Base-by-base conservation (phyloP, 2,888 invertebrate species). In the Acleris laterana region DNA sequence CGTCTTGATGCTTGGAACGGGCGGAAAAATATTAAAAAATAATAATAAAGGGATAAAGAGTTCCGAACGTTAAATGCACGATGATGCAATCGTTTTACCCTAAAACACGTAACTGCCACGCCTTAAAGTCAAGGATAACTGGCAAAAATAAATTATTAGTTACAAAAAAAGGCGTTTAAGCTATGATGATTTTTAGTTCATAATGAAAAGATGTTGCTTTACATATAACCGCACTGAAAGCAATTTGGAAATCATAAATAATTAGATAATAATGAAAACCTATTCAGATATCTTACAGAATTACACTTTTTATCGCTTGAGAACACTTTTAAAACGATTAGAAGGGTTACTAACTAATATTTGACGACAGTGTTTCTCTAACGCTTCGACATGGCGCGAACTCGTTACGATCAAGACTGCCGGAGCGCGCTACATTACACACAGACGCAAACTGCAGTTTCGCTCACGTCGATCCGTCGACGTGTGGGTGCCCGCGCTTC, bases 401-500 rank as follows among this genome's bases (percentile, higher is more conserved):
- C 50, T 28, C 48, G 19, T 69, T 69, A 76, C 73, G 75, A 75
- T 84, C 86, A 84, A 84, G 73, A 77, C 50, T 17, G 28, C n/a
- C 70, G 64, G 55, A 76, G 75, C 84, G 82, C 74, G 62, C 76
- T 88, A 84, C 69, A 73, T 72, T 79, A 83, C 73, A 83, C 83
- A 92, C 90, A 85, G 62, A 64, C 74, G 75, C 74, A 82, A 74
- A 86, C 72, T 91, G 92, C 92, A 92, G 69, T 80, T 80, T 79
- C 79, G 84, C 85, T 78, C 72, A 80, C 80, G 83, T 77, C 78
- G 70, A 63, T 62, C 49, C 63, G 68, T 68, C 58, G 7, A 67
- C 74, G 89, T 90, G 87, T 86, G 90, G 67, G 86, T 85, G 81
- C 78, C 77, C 85, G 82, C 81, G 87, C 85, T 85, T 81, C 87